Base-by-base conservation (phyloP, 2,113 vertebrate genomes). In the Otocyon megalotis region DNA sequence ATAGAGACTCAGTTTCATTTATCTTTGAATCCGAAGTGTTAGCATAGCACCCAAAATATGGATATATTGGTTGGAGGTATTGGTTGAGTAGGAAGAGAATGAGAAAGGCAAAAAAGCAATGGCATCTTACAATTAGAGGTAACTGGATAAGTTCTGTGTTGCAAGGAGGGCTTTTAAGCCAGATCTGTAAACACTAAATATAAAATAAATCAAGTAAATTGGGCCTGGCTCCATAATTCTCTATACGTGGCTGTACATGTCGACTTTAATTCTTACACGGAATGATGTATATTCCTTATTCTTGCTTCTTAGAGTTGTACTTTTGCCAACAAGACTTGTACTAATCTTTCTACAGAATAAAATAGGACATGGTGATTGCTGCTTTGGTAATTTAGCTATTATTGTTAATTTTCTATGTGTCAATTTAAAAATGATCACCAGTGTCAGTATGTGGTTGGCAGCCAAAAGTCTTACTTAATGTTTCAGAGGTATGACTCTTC, bases 251-350 rank as follows among this genome's bases (percentile, higher is more conserved):
- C 50, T 93, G 32, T 94, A 60, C 22, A 35, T 60, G 54, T 94
- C 82, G 19, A 82, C 69, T 89, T 81, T 98, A 97, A 97, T 97
- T 91, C 89, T 91, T 54, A 93, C 54, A 58, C 20, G 9, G n/a
- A 48, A 14, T 95, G 88, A 96, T 93, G 28, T 82, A 97, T 93
- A 79, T 48, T 92, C 58, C 48, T 77, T 88, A 76, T 79, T 97
- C 88, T 88, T 85, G 63, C 82, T 96, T 96, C 94, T 93, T 85
- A 92, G 56, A 89, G 17, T 62, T 96, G 91, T 82, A 94, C 54
- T 93, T 96, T 94, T 96, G 95, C 95, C 97, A 97, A 92, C 20
- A 94, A 85, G 88, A 96, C 90, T 97, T 98, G 93, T 88, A 96
- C 90, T 93, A 71, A 96, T 95, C 54, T 83, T 96, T 96, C 80